Percentiles rank a stretch among this genome's conserved stretches.
phyloP scores from a whole-genome alignment of 2,113 vertebrate genomes.

The Aix galericulata region DNA sequence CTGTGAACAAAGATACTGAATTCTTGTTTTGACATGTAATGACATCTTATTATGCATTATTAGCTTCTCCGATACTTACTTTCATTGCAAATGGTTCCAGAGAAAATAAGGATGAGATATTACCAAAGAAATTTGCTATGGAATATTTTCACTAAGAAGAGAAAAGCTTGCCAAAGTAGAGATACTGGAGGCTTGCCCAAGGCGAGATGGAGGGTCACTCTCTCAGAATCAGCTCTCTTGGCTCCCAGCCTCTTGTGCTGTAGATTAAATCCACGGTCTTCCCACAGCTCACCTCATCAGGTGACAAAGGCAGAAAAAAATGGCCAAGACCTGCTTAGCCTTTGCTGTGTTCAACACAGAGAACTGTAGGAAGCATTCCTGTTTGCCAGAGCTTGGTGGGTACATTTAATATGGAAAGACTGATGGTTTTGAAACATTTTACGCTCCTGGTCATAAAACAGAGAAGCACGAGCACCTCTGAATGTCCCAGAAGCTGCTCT shows the following conservation, averaged over 20 bases:
- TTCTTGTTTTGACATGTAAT: neutral
- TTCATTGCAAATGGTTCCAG: neutral
- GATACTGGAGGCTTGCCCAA: neutral
- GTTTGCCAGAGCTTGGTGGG: neutral
- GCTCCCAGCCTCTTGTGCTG: neutral
- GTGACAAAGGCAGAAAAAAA: neutral
- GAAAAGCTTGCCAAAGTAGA: neutral
- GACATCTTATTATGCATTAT: neutral
- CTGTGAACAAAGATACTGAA: neutral
- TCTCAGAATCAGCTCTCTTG: neutral
- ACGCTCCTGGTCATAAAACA: neutral
- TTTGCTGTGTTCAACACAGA: neutral
- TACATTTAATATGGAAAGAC: rapidly evolving
- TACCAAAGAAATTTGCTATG: neutral
- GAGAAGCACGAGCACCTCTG: neutral
- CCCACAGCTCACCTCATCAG: neutral
- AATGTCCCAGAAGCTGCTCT: neutral
- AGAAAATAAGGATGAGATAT: neutral
- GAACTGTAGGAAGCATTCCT: neutral
- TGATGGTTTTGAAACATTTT: neutral
- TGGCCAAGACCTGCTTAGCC: neutral
- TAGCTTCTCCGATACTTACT: neutral
- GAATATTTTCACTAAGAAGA: neutral
- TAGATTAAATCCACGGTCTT: neutral
- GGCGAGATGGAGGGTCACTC: neutral